phyloP scores from a whole-genome alignment of 2,888 invertebrate genomes.

The Conus canariensis region DNA sequence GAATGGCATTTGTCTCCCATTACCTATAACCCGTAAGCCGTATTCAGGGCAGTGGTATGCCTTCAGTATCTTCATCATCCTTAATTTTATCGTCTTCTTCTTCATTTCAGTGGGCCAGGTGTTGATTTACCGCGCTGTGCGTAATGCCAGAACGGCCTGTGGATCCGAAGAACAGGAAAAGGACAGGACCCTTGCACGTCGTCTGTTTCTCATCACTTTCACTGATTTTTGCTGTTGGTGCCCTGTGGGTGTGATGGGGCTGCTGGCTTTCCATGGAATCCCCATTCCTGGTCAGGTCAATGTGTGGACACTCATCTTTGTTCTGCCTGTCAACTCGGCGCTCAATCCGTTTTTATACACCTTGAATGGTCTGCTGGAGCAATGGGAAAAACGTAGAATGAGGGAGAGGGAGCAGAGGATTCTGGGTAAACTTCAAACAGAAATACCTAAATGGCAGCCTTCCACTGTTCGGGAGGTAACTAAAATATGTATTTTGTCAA shows the following conservation, averaged over 20 bases:
- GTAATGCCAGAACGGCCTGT: neutral
- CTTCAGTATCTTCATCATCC: constrained; percentile 71
- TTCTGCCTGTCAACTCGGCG: constrained; percentile 81
- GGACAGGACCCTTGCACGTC: constrained; percentile 46
- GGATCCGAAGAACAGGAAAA: neutral
- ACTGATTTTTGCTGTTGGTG: constrained; percentile 50
- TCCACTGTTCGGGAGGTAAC: neutral
- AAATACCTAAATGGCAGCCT: constrained; percentile 23
- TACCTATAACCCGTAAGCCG: constrained; percentile 73
- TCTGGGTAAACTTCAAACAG: constrained; percentile 16
- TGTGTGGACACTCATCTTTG: constrained; percentile 73
- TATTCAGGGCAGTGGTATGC: constrained; percentile 76
- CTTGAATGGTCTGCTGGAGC: neutral
- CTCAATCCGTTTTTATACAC: constrained; percentile 77
- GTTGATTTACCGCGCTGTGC: constrained; percentile 70
- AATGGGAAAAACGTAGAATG: neutral
- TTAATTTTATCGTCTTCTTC: constrained; percentile 72
- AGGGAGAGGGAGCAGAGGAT: neutral
- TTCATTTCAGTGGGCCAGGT: constrained; percentile 71
- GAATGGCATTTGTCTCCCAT: constrained; percentile 74
- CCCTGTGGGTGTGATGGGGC: constrained; percentile 48
- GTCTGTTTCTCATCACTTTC: constrained; percentile 43
- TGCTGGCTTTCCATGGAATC: constrained; percentile 42
- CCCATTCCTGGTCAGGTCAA: constrained; percentile 48
- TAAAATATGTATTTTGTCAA: neutral